These are phyloP conservation scores for Amblyopsis hoosieri DNA, from an alignment of 2,797 vertebrate genomes.

Conservation along the genomic window DNA sequence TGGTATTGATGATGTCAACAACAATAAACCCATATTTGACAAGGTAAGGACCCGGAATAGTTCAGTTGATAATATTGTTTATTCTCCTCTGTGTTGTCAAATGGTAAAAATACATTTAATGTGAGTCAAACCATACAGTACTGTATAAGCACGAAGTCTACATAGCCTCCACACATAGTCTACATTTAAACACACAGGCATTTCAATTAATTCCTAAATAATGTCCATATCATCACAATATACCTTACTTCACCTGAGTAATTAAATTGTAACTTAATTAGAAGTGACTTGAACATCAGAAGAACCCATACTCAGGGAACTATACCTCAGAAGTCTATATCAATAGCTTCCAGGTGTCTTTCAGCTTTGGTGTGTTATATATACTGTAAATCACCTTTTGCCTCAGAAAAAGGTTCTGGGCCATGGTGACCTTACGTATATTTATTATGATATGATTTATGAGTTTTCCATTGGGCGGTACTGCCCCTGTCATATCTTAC, in stretches of 20 bases:
- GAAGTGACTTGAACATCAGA: constrained; percentile 54
- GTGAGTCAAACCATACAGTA: constrained; percentile 39
- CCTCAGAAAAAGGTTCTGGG: constrained; percentile 29
- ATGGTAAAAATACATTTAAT: constrained; percentile 44
- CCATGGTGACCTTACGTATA: constrained; percentile 36
- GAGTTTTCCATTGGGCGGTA: constrained; percentile 31
- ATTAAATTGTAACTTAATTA: constrained; percentile 70
- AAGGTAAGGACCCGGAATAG: constrained; percentile 70
- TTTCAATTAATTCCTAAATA: constrained; percentile 68
- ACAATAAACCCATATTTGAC: constrained; percentile 90
- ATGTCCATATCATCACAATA: constrained; percentile 68
- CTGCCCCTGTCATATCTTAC: constrained; percentile 20
- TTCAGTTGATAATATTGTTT: neutral
- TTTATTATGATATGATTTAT: constrained; percentile 35
- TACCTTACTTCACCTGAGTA: constrained; percentile 67
- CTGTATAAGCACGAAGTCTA: constrained; percentile 69
- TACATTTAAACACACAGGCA: constrained; percentile 57
- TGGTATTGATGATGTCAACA: constrained; percentile 88
- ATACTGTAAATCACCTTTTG: constrained; percentile 35
- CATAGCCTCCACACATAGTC: constrained; percentile 65
- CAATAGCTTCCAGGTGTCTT: constrained; percentile 11
- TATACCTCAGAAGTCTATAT: constrained; percentile 24
- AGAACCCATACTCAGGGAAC: constrained; percentile 11
- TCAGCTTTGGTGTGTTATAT: constrained; percentile 23
- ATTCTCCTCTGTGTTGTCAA: constrained; percentile 22